Evolutionary conservation across 2,113 vertebrate species (phyloP).

Genomic region (Calyptomena viridis): DNA sequence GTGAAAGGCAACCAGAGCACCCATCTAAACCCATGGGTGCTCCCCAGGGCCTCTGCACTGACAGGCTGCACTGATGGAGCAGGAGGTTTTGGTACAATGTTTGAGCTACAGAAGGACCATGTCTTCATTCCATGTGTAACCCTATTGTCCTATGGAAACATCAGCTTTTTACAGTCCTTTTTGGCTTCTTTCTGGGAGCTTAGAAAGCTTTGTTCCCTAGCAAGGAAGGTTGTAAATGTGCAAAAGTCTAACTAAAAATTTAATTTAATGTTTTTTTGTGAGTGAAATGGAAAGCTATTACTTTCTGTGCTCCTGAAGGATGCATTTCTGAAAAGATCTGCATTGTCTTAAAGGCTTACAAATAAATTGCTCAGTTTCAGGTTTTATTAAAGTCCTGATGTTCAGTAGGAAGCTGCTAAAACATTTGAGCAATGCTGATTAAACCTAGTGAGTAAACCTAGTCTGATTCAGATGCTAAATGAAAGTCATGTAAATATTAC

Average conservation of each 20-base stretch:
- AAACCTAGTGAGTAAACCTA: neutral
- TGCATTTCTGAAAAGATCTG: neutral
- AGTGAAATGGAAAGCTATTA: neutral
- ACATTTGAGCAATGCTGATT: neutral
- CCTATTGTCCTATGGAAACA: neutral
- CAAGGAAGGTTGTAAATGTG: neutral
- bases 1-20: neutral
- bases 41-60: neutral
- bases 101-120: neutral
- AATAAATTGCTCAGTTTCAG: neutral
- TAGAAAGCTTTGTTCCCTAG: neutral
- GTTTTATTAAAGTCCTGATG: neutral
- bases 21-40: neutral
- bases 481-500: neutral
- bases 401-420: slow-evolving; percentile 7
- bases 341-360: neutral
- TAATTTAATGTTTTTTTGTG: neutral
- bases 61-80: neutral
- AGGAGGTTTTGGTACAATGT: neutral
- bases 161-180: neutral
- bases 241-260: neutral
- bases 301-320: neutral
- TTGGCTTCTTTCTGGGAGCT: neutral
- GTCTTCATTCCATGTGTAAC: neutral
- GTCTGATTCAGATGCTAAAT: neutral